Base-by-base conservation (phyloP, 1,140 invertebrate genomes). In the Diabrotica undecimpunctata region DNA sequence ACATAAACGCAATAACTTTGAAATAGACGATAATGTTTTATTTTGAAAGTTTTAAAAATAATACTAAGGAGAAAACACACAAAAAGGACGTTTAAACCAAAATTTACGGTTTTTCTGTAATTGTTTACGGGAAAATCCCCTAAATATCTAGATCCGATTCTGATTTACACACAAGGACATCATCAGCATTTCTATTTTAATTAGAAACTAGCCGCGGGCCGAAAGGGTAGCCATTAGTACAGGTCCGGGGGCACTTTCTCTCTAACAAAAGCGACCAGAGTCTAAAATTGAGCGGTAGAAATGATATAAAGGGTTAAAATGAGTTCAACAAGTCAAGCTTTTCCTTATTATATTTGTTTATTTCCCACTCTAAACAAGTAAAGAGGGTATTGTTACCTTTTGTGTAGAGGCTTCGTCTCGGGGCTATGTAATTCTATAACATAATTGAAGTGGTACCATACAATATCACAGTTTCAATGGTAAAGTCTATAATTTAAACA, bases 251-350 rank as follows among this genome's bases (percentile, higher is more conserved):
- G 41, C 41, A 10, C 8, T 8, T 6, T 46, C 41, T 46, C 8
- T 46, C 41, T 46, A 46, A 46, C 41, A 46, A 46, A 46, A 46
- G 41, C 41, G 41, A 46, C 41, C 41, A 46, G 41, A 10, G 41
- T 46, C 41, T 46, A 46, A 46, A 46, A 46, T 46, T 46, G 41
- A 46, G 41, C 41, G 41, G 41, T 46, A 46, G 41, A 46, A 46
- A 46, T n/a, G n/a, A 46, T 46, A 46, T 46, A 46, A 46, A 46
- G 41, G 41, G 41, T 46, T 46, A 46, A 46, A 46, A 46, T 46
- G 41, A 46, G 41, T 46, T 46, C 41, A 46, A 46, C 41, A 46
- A 10, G 41, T 46, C 41, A 10, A 46, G 41, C 41, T 46, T 46
- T 46, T 46, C 41, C 41, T 46, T 46, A 46, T 46, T 10, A 46